Base-by-base conservation (phyloP, 2,888 invertebrate species). In the Margaritifera margaritifera region DNA sequence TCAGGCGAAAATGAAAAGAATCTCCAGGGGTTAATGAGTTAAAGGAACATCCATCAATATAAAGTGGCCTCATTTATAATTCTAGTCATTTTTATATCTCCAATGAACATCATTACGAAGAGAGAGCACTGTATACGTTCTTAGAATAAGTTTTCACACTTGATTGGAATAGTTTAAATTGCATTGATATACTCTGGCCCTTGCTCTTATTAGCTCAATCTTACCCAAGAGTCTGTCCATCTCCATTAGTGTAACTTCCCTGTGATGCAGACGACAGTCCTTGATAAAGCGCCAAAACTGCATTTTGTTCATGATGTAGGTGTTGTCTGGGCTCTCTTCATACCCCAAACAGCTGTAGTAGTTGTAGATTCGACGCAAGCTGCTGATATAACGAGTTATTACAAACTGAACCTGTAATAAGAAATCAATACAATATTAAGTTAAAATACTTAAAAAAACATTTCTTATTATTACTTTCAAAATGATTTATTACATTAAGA, bases 221-320 rank as follows among this genome's bases (percentile, higher is more conserved):
- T 69, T 77, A 88, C 88, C 87, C 8, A 88, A 74, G 57, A 87
- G 71, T 68, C 89, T 77, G 75, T 90, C 89, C 86, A 90, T 88
- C 56, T 89, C 85, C 70, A 85, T 86, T 11, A 90, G 82, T 19
- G 85, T 85, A 8, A 79, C 75, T 55, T 82, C 84, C 22, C 80
- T 72, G 66, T 88, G 85, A 76, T 89, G 89, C 25, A 89, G 75
- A 55, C 77, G 71, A 67, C 88, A 88, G 78, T 90, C 90, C 75
- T 89, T 89, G 69, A 90, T 70, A 69, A 90, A 86, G 42, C 89
- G 75, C 89, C 90, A 90, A 77, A 89, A 89, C 83, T 90, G 90
- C 85, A 90, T 86, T 66, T 86, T 84, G 67, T 80, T 88, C 86
- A 90, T 86, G 6, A 89, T 82, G 73, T 81, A 89, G 4, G 89